Evolutionary conservation across 1,140 invertebrate species (phyloP), one percentile per base, ranked within the genome.

Genomic region (Mamestra configurata): DNA sequence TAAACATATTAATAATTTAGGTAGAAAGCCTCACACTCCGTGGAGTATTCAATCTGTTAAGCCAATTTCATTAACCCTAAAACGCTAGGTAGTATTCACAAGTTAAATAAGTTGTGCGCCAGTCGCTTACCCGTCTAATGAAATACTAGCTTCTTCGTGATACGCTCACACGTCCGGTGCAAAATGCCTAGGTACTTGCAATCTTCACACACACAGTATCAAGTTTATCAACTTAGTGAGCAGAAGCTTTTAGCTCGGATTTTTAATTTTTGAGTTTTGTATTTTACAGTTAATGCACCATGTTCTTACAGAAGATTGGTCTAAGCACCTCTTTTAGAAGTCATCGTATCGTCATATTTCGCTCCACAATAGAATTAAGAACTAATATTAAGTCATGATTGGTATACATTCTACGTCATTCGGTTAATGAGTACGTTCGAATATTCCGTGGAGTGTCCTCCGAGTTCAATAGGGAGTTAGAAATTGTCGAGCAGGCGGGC

Each of bases 381-480:
- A 27, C 22, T 24, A 20, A 22, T 22, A 31, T 59, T 15, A 18
- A 35, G 31, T 13, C 15, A 27, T 8, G 57, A 49, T 49, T 37
- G 27, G 66, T 55, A 22, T 20, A 55, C 51, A 61, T 35, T 64
- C 27, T 37, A 64, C 31, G 35, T 40, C 13, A 40, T 15, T 57
- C 18, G 4, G 24, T 49, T 35, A 49, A 49, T 76, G 57, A 64
- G 22, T 64, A 18, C 49, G 61, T 61, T 61, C 49, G 51, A 40
- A 61, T 57, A 49, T 37, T 20, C 24, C 40, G 53, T 49, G 5
- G 61, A 79, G 20, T 57, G 37, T 31, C 64, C 35, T 31, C 31
- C 1, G 51, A 51, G 66, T 77, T 53, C 79, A 80, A 71, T 72
- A 73, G 68, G 43, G 79, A 77, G 40, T 77, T 31, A 53, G 61